Base-by-base conservation (phyloP, 2,888 invertebrate genomes). In the Matsumyia berberina region DNA sequence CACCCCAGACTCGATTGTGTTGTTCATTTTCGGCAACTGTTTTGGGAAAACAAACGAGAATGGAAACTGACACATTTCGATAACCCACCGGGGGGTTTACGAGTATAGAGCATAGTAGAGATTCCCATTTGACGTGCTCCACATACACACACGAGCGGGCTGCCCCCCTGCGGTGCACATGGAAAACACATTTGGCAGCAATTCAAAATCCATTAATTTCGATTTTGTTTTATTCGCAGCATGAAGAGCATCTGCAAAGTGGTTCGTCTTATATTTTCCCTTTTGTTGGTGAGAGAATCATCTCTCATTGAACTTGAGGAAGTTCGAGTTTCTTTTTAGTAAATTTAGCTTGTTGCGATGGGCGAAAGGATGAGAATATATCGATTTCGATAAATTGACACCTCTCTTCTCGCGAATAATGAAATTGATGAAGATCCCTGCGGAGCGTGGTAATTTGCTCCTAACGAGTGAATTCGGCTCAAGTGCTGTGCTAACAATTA, bases 171-270 rank as follows among this genome's bases (percentile, higher is more conserved):
- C 15, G 31, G 37, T n/a, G 60, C 60, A 62, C 66, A 62, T 76
- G 60, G 12, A 39, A 37, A 60, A 11, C 39, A 62, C 33, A 19
- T 78, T 80, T 76, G 55, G 53, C 53, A 55, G 31, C 46, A 80
- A 69, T 67, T 74, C 67, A 80, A 80, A 76, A 80, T 60, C 76
- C 74, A 80, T 80, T 76, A 44, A 60, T 51, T 57, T 58, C n/a
- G 24, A 35, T 35, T 60, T 53, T 58, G 35, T 66, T 29, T 70
- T 17, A n/a, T 39, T 8, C 15, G 11, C 8, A 8, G 55, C 46
- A 0, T 12, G 15, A 17, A 49, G 19, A 19, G 8, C 19, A 37
- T 55, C 29, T 29, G 44, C 60, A 64, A 70, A 70, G 42, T 62
- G 55, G 19, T 64, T 64, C 46, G 39, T 37, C 24, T 35, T 57